Evolutionary conservation across 1,140 invertebrate species (phyloP).

Genomic region (Bombus turneri): DNA sequence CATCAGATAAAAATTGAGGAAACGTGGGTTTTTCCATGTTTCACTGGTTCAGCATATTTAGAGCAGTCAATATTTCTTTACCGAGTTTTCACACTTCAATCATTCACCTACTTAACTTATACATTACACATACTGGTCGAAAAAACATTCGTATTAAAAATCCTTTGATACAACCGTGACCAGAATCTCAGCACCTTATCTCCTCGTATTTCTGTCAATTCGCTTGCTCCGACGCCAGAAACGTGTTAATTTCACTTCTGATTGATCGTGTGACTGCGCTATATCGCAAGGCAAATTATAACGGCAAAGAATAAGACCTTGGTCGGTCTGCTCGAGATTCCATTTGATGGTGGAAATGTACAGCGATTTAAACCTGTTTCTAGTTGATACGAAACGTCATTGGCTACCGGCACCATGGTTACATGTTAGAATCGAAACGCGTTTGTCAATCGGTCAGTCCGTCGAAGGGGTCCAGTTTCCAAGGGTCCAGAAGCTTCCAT

Average conservation of each 20-base stretch:
- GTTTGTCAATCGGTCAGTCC: neutral
- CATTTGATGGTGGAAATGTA: neutral
- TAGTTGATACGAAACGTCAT: neutral
- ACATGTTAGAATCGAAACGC: neutral
- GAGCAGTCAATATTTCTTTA: too few relatives aligned
- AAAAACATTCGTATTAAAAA: too few relatives aligned
- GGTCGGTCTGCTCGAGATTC: neutral
- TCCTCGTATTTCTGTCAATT: neutral
- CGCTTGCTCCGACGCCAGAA: neutral
- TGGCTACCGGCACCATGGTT: neutral
- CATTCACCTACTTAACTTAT: too few relatives aligned
- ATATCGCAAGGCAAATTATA: neutral
- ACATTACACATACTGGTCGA: too few relatives aligned
- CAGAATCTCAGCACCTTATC: neutral
- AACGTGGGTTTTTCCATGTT: too few relatives aligned
- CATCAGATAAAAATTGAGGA: too few relatives aligned
- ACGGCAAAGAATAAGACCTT: neutral
- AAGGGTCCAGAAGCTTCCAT: neutral
- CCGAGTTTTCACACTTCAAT: too few relatives aligned
- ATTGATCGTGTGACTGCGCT: too few relatives aligned
- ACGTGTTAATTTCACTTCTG: neutral
- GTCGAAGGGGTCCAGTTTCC: neutral
- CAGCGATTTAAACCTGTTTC: constrained; percentile 4
- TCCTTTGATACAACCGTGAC: neutral
- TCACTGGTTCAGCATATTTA: too few relatives aligned